Evolutionary conservation across 2,113 vertebrate genomes (phyloP), one percentile per base, ranked within the genome.

Genomic region (Picathartes gymnocephalus): DNA sequence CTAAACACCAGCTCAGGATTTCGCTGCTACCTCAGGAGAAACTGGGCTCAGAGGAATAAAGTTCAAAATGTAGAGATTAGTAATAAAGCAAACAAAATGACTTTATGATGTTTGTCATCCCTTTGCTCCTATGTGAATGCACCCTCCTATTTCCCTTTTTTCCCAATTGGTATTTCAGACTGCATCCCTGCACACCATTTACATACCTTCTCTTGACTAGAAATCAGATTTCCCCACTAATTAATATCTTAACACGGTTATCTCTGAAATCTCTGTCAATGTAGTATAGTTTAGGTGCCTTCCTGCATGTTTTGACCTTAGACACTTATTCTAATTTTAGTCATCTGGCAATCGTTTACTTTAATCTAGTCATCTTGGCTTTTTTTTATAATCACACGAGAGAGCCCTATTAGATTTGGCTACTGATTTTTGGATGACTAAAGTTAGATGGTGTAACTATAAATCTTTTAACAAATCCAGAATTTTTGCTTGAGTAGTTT

Each of bases 91-190:
- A 90, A 96, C 86, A 68, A 72, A 81, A 86, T 69, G 0, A 44
- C 51, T 57, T 88, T 18, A 84, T 68, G 10, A 27, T 69, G 22
- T 62, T 64, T 92, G 69, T 90, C n/a, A 69, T 90, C 90, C 77
- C 76, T 96, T 96, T 92, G 82, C 86, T 95, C 64, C 79, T 91
- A 6, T 80, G 79, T 92, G 66, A 96, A 81, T 88, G 60, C 50
- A 73, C 33, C 21, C 48, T 89, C 17, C 42, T 83, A 58, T 74
- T 53, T 90, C 31, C 57, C 4, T 81, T 83, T 94, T 42, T 76
- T 78, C 53, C 42, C 60, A 81, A 0, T 1, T 54, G 51, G 20
- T 68, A 40, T 93, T 88, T 91, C 68, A 77, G 76, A 72, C 64
- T 93, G 93, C 96, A 94, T 95, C 81, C 72, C 74, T 81, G 21